Base-by-base conservation (phyloP, 2,888 invertebrate species). In the Crepidodera aurea region DNA sequence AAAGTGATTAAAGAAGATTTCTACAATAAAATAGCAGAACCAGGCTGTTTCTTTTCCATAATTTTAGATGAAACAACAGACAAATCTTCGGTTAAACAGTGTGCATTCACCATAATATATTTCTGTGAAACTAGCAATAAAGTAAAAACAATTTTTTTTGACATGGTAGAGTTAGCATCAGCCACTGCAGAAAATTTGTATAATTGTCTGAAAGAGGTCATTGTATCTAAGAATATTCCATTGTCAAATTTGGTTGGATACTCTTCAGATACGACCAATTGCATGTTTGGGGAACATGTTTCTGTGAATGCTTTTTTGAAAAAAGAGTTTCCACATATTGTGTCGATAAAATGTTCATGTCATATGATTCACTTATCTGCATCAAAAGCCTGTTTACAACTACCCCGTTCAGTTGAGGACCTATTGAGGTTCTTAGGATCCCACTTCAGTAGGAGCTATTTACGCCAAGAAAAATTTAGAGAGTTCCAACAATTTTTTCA, bases 401-500 rank as follows among this genome's bases (percentile, higher is more conserved):
- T 78, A 16, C 78, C 78, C 3, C 51, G 60, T 40, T 55, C 46
- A 10, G 66, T 72, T 10, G 71, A 72, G 61, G 69, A 72, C 57
- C 39, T 72, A 10, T 64, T 72, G 8, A 59, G 74, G 32, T 73
- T 69, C 65, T 46, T 75, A 46, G 70, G 69, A 10, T 34, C 62
- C 10, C 71, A 75, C 60, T 75, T 75, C 51, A 68, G 53, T 51
- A 57, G 73, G 22, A 57, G 60, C 29, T 54, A 53, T 50, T 51
- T 54, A 40, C 67, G 71, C 16, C 58, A 55, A 57, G 32, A 68
- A 42, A 70, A 69, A 63, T 71, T 76, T 32, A 59, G 66, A 64
- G 73, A 78, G 55, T 74, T 78, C 51, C 76, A 78, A 69, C 44
- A 65, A 42, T 75, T 77, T 64, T 77, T 77, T 62, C 10, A 75